Percentiles rank a stretch among this genome's conserved stretches.
phyloP scores from a whole-genome alignment of 2,888 invertebrate species.

The Microchrysa polita region DNA sequence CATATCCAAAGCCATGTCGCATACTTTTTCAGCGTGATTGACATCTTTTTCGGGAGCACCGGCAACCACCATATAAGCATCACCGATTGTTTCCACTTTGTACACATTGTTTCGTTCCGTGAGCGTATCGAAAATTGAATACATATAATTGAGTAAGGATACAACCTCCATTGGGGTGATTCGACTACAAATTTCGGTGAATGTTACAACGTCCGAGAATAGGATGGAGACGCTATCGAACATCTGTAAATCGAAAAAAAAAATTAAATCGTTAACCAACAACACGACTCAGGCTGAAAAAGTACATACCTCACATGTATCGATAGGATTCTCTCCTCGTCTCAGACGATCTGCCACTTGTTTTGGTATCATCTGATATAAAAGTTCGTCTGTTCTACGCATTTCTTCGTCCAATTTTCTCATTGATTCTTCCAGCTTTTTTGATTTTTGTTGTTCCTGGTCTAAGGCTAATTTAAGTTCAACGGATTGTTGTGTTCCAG shows the following conservation, averaged over 20 bases:
- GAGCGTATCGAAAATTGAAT: slow-evolving; percentile 94
- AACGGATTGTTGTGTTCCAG: slow-evolving; percentile 96
- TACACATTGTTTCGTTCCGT: slow-evolving; percentile 94
- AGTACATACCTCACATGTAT: slow-evolving; percentile 87
- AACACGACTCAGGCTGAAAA: background rate
- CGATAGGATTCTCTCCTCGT: slow-evolving; percentile 94
- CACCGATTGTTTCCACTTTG: slow-evolving; percentile 98
- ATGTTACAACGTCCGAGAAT: slow-evolving; percentile 97
- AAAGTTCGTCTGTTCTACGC: slow-evolving; percentile 91
- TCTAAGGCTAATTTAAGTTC: slow-evolving; percentile 95
- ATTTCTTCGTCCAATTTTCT: slow-evolving; percentile 94
- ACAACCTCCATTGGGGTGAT: slow-evolving; percentile 98
- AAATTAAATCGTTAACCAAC: background rate
- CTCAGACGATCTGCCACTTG: slow-evolving; percentile 94
- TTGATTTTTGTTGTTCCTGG: slow-evolving; percentile 96
- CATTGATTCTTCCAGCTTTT: slow-evolving; percentile 96
- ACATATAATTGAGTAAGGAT: slow-evolving; percentile 96
- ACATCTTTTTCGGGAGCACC: slow-evolving; percentile 91
- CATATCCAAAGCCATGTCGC: slow-evolving; percentile 97
- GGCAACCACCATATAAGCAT: slow-evolving; percentile 98
- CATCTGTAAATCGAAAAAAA: slow-evolving; percentile 77
- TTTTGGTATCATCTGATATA: slow-evolving; percentile 99
- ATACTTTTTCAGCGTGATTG: slow-evolving; percentile 91
- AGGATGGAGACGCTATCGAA: slow-evolving; percentile 95
- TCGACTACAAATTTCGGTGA: slow-evolving; percentile 95